Percentiles rank a stretch among this genome's conserved stretches.
These are phyloP conservation scores for Potorous gilbertii DNA, from an alignment of 2,797 vertebrate species.

Conservation along the genomic window DNA sequence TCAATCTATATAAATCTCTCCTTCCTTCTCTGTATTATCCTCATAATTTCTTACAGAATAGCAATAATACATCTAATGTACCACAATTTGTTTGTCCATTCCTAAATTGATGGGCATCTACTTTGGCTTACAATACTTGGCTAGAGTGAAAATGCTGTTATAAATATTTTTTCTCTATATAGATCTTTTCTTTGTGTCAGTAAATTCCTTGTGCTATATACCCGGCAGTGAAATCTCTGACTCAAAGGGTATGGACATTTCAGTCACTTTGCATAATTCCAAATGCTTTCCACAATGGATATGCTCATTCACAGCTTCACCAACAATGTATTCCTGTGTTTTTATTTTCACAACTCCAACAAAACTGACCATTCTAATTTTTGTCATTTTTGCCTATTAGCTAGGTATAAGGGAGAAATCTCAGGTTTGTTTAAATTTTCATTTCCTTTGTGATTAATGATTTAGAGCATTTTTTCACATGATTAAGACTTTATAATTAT, in stretches of 20 bases:
- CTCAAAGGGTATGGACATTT: neutral
- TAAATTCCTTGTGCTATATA: neutral
- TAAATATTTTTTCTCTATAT: neutral
- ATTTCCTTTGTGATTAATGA: neutral
- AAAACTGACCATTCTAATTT: neutral
- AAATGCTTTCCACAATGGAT: neutral
- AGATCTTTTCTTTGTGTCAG: neutral
- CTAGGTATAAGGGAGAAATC: neutral
- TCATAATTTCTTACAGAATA: neutral
- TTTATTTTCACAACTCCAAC: neutral
- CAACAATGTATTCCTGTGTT: neutral
- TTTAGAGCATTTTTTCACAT: neutral
- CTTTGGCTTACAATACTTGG: neutral
- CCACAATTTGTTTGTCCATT: neutral
- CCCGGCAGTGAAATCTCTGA: conserved; percentile 34
- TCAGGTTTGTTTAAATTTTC: neutral
- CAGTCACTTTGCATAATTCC: neutral
- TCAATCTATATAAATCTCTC: neutral
- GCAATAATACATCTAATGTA: neutral
- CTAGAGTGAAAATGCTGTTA: neutral
- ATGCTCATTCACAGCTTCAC: neutral
- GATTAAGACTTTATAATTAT: neutral
- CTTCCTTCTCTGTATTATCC: neutral
- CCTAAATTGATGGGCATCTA: neutral
- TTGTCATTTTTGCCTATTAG: neutral